A percentile compares a stretch with the other conserved stretches of the same genome.
These are phyloP conservation scores for Toxotes chatareus DNA, from an alignment of 2,113 vertebrate species.

Conservation along the genomic window DNA sequence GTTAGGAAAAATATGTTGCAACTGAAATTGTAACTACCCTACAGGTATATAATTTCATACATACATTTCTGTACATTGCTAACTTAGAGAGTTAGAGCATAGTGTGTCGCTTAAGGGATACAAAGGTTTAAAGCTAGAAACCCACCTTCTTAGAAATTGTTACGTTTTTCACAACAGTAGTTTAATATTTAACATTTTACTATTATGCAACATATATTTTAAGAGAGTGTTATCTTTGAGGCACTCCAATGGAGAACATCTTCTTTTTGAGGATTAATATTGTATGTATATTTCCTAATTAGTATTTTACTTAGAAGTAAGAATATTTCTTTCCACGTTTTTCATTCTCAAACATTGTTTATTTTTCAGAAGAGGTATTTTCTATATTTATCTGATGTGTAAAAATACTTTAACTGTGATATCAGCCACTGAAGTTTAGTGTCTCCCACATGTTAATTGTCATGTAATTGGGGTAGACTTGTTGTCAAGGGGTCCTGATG, in stretches of 20 bases:
- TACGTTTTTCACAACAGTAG: background rate
- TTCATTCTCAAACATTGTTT: conserved; percentile 1
- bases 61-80: background rate
- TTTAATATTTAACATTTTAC: background rate
- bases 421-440: conserved; percentile 28
- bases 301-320: background rate
- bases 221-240: background rate
- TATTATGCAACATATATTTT: background rate
- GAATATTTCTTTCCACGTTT: background rate
- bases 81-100: background rate
- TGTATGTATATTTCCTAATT: background rate
- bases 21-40: background rate
- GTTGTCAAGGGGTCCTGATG: background rate
- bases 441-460: conserved; percentile 1
- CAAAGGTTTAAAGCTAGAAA: background rate
- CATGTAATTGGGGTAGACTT: too few relatives aligned
- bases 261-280: background rate
- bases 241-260: background rate
- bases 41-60: background rate
- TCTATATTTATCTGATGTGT: background rate
- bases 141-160: background rate
- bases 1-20: background rate
- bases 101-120: background rate
- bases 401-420: conserved; percentile 38
- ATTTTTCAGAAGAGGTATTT: background rate